Conservation (phyloP, 2,888 invertebrate genomes). For the Petrolisthes manimaculis region DNA sequence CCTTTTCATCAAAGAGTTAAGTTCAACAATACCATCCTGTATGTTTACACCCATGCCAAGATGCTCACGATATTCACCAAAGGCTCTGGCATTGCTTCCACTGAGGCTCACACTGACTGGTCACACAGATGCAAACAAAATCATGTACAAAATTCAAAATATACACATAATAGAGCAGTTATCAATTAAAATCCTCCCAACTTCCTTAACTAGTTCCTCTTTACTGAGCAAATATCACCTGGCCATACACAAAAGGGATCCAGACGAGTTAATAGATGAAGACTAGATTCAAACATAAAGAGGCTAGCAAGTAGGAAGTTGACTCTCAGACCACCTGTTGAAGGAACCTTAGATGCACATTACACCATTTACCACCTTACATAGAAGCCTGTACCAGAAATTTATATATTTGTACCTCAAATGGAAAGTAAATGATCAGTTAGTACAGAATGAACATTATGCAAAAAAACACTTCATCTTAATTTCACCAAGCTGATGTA, state of each 20-base stretch:
- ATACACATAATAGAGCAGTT: slow-evolving; percentile 29
- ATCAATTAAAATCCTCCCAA: slow-evolving; percentile 12
- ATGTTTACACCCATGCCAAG: slow-evolving; percentile 7
- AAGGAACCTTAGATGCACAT: background rate
- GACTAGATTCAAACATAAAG: slow-evolving; percentile 61
- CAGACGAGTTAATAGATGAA: slow-evolving; percentile 43
- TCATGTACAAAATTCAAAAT: slow-evolving; percentile 17
- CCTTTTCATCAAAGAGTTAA: too few relatives aligned
- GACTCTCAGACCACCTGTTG: slow-evolving; percentile 13
- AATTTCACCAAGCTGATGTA: too few relatives aligned
- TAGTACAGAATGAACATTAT: too few relatives aligned
- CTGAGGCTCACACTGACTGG: slow-evolving; percentile 25
- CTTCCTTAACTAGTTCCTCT: slow-evolving; percentile 42
- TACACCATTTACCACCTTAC: too few relatives aligned
- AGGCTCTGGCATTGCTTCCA: slow-evolving; percentile 21
- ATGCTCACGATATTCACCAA: background rate
- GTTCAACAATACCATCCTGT: background rate
- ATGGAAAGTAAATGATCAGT: too few relatives aligned
- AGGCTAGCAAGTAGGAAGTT: slow-evolving; percentile 21
- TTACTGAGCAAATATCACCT: slow-evolving; percentile 58
- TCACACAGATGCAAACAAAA: slow-evolving; percentile 3
- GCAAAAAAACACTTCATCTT: too few relatives aligned
- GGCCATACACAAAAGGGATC: slow-evolving; percentile 45
- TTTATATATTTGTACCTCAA: too few relatives aligned
- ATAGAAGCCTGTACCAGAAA: too few relatives aligned